Evolutionary conservation across 2,113 vertebrate species (phyloP).

Genomic region (Choloepus hoffmanni): DNA sequence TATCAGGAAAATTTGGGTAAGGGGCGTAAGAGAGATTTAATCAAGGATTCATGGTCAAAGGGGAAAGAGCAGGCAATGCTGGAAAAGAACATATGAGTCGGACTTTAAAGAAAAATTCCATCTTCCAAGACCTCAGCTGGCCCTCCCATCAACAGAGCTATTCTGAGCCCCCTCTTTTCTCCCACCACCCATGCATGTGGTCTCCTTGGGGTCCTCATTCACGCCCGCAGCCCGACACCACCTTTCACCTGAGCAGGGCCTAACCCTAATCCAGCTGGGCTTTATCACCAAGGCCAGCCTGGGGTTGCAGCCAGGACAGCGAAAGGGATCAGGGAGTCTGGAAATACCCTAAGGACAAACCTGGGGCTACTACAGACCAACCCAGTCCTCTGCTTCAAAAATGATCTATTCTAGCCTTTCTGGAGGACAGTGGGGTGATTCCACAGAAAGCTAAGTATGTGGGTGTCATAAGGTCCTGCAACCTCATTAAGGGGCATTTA

Average conservation of each 20-base stretch:
- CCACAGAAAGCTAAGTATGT: too few species aligned
- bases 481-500: too few species aligned
- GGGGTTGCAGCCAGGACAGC: neutral
- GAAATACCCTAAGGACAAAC: neutral
- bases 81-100: neutral
- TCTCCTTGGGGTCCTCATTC: too few species aligned
- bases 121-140: neutral
- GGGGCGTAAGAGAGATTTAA: neutral
- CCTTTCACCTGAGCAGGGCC: neutral
- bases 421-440: too few species aligned
- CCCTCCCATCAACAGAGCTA: neutral
- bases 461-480: too few species aligned
- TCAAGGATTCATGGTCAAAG: neutral
- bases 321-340: neutral
- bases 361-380: neutral
- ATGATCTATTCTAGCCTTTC: neutral
- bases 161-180: too few species aligned
- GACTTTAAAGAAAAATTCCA: neutral
- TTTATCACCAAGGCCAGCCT: neutral
- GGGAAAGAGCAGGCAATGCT: neutral
- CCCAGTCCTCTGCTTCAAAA: neutral
- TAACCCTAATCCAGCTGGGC: rapidly evolving
- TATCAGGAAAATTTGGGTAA: neutral
- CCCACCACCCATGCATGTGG: neutral
- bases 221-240: neutral